These are phyloP conservation scores for Naja naja DNA, from an alignment of 2,113 vertebrate genomes.

Conservation along the genomic window DNA sequence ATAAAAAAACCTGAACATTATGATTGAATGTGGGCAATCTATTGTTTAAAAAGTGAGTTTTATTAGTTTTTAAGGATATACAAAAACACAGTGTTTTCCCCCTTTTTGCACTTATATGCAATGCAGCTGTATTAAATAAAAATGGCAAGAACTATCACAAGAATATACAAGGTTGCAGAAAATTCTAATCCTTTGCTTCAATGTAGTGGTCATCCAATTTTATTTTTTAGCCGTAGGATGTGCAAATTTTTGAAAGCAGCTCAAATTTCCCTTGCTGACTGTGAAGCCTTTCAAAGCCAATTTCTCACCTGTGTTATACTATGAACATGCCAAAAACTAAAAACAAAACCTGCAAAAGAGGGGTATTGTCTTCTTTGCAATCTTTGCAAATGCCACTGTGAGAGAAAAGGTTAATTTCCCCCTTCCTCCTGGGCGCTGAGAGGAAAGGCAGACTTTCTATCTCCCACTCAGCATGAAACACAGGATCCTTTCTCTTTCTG, in stretches of 20 bases:
- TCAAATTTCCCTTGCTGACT: neutral
- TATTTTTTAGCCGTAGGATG: neutral
- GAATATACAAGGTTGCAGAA: neutral
- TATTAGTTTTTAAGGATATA: neutral
- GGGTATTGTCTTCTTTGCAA: neutral
- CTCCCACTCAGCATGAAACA: neutral
- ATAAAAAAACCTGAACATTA: neutral
- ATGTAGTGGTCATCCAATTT: neutral
- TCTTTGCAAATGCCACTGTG: neutral
- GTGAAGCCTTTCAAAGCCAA: neutral
- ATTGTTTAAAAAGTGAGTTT: neutral
- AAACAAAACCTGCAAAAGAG: neutral
- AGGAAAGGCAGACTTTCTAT: neutral
- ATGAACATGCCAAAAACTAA: neutral
- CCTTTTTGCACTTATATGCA: neutral
- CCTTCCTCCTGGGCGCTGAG: too few relatives aligned
- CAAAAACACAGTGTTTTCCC: neutral
- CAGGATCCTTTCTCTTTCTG: neutral
- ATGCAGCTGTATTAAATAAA: neutral
- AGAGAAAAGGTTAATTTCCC: neutral
- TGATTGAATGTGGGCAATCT: neutral
- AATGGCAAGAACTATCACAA: neutral
- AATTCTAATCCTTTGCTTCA: neutral
- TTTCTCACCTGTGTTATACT: neutral
- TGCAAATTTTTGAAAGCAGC: neutral